Base-by-base conservation (phyloP, 37 sponge, comb jelly and placozoan species). In the Diacarnus erythraeanus region DNA sequence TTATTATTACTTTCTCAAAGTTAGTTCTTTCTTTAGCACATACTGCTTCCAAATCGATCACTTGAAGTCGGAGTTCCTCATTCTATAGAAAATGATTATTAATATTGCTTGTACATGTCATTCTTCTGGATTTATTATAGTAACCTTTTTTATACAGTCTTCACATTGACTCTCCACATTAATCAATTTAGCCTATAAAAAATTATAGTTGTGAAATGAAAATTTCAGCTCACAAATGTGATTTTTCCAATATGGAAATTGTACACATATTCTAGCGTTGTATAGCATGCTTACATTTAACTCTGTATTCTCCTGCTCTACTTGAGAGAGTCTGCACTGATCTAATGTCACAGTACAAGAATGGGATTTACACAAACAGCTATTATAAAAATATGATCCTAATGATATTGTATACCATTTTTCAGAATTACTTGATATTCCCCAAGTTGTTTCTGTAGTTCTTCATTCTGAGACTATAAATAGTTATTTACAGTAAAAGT, bases 381-480 rank as follows among this genome's bases (percentile, higher is more conserved):
- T n/a, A n/a, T n/a, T n/a, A n/a, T n/a, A n/a, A n/a, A n/a, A n/a
- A n/a, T n/a, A n/a, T n/a, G n/a, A n/a, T n/a, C n/a, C n/a, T n/a
- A n/a, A n/a, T n/a, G n/a, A n/a, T n/a, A n/a, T n/a, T n/a, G n/a
- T n/a, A 2, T 72, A 72, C 73, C 27, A 44, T 2, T 47, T 12
- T 72, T n/a, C 29, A 72, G 51, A 17, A 8, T 18, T 29, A 54
- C 15, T 56, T 59, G 76, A 31, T 37, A 59, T 31, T 72, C 73
- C 30, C 31, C 51, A 21, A 72, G 22, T n/a, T 47, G 73, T n/a
- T n/a, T 23, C 51, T 44, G 51, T 30, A 72, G 40, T 30, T 42
- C 73, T 22, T 38, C 23, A 72, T n/a, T 58, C 15, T 58, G 60
- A 38, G 38, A 59, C 59, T 58, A n/a, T 0, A 20, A 22, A 38